Percentiles rank a stretch among this genome's conserved stretches.
Evolutionary conservation across 2,797 vertebrate genomes (phyloP).

Genomic region (Distichodus sexfasciatus): DNA sequence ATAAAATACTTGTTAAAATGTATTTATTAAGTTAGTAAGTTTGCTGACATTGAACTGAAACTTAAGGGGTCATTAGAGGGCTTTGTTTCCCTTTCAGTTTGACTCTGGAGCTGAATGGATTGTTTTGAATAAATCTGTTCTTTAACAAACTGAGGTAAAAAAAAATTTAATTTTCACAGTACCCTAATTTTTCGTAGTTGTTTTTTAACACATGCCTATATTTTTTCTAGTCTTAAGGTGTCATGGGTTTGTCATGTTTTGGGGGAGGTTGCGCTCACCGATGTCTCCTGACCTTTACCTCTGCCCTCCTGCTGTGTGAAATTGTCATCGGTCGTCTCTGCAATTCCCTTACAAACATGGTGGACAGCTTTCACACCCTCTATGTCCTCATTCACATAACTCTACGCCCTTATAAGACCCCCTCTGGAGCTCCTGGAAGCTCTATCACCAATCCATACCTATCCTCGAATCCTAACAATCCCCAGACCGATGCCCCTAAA

Average conservation of each 20-base stretch:
- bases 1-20: too few species aligned
- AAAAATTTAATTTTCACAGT: too few species aligned
- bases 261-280: conserved; percentile 34
- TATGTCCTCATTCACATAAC: conserved; percentile 62
- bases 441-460: conserved; percentile 3
- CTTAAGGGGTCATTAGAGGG: too few species aligned
- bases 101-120: too few species aligned
- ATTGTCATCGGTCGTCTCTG: conserved; percentile 66
- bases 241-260: conserved; percentile 42
- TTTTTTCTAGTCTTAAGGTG: conserved; percentile 45
- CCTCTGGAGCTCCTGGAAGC: neutral
- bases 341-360: conserved; percentile 66
- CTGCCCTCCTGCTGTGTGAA: conserved; percentile 65
- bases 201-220: neutral
- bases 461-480: neutral
- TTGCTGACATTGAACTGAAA: too few species aligned
- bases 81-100: too few species aligned
- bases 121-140: too few species aligned
- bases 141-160: too few species aligned
- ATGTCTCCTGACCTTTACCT: conserved; percentile 61
- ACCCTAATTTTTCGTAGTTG: neutral
- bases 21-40: too few species aligned
- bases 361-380: conserved; percentile 75
- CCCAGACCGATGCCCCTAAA: neutral
- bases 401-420: conserved; percentile 32